Evolutionary conservation across 1,140 invertebrate species (phyloP).

Genomic region (Hylaeus volcanicus): DNA sequence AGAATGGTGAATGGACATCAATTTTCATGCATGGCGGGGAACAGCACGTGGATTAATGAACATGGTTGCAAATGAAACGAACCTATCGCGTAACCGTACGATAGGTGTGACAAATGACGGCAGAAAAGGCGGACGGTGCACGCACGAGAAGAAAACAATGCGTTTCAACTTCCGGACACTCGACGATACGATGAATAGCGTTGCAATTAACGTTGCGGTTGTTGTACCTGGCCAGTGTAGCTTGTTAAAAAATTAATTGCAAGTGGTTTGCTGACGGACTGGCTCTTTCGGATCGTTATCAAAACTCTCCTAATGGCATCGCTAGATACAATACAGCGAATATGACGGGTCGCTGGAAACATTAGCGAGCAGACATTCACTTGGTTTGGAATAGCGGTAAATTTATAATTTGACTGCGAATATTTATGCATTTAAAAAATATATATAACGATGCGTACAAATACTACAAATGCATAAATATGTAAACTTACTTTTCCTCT

Average conservation of each 20-base stretch:
- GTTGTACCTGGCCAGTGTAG: too few species aligned
- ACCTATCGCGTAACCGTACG: slow-evolving; percentile 51
- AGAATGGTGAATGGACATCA: slow-evolving; percentile 44
- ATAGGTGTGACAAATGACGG: slow-evolving; percentile 59
- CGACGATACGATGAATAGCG: slow-evolving; percentile 7
- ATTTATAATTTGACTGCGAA: too few species aligned
- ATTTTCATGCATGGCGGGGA: slow-evolving; percentile 42
- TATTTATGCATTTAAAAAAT: too few species aligned
- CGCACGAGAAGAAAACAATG: slow-evolving; percentile 47
- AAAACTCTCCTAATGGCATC: background rate
- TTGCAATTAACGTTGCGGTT: slow-evolving; percentile 25
- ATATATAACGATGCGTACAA: too few species aligned
- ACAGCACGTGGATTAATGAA: slow-evolving; percentile 56
- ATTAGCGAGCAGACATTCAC: background rate
- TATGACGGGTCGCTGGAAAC: too few species aligned
- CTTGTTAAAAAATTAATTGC: slow-evolving; percentile 35
- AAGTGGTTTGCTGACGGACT: background rate
- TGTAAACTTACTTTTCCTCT: too few species aligned
- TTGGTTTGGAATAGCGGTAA: background rate
- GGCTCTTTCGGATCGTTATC: background rate
- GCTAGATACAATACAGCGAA: background rate
- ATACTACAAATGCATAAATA: too few species aligned
- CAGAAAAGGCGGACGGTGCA: slow-evolving; percentile 21
- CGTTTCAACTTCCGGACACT: slow-evolving; percentile 24
- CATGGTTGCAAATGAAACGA: slow-evolving; percentile 56